phyloP scores from a whole-genome alignment of 2,888 invertebrate species.

The Parnassius apollo region DNA sequence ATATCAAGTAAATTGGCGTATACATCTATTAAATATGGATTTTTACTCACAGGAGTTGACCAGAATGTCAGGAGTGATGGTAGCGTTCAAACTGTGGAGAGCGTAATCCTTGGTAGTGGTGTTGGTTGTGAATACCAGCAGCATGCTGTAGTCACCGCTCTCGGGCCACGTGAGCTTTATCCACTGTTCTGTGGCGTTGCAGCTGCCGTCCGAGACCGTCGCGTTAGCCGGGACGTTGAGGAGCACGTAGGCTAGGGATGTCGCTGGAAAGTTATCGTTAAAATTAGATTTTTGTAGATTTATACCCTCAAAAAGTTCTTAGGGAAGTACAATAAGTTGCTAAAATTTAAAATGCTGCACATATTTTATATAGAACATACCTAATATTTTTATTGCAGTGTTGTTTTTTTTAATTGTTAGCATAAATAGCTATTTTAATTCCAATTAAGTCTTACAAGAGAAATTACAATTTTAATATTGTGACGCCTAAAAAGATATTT shows the following conservation, averaged over 20 bases:
- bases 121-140: constrained; percentile 54
- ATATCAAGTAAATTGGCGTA: background rate
- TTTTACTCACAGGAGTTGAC: constrained; percentile 56
- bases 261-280: constrained; percentile 39
- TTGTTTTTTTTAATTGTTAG: too few relatives aligned
- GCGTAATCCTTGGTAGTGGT: constrained; percentile 53
- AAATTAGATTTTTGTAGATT: background rate
- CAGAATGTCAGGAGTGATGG: constrained; percentile 64
- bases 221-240: constrained; percentile 62
- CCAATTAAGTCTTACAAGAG: too few relatives aligned
- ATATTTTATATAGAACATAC: too few relatives aligned
- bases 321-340: too few relatives aligned
- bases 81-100: constrained; percentile 54
- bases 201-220: constrained; percentile 48
- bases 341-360: too few relatives aligned
- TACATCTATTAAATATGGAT: background rate
- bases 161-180: constrained; percentile 48
- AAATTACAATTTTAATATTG: too few relatives aligned
- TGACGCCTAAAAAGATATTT: too few relatives aligned
- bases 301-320: too few relatives aligned
- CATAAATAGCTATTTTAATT: too few relatives aligned
- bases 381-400: too few relatives aligned
- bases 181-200: constrained; percentile 50
- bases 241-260: constrained; percentile 40
- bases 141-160: constrained; percentile 45